Conservation (phyloP, 2,888 invertebrate species). For the Acanthosepion lycidas region DNA sequence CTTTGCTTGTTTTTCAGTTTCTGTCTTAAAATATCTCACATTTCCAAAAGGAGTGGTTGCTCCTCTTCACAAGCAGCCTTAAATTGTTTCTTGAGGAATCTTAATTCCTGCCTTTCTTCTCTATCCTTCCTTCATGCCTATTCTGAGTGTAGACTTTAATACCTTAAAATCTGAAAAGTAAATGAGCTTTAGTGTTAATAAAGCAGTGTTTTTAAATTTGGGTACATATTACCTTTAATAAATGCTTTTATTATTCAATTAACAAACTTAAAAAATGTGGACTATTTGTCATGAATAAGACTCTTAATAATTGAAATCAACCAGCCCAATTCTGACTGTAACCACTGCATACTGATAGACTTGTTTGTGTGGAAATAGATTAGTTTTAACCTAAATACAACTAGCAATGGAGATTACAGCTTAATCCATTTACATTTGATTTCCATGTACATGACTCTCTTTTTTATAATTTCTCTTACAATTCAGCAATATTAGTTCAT, state of each 20-base stretch:
- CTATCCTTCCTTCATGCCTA: too few relatives aligned
- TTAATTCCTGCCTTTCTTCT: too few relatives aligned
- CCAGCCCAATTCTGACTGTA: not conserved
- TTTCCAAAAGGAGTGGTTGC: too few relatives aligned
- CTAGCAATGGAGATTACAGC: constrained; percentile 1
- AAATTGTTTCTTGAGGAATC: too few relatives aligned
- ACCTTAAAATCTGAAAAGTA: not conserved
- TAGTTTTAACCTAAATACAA: constrained; percentile 37
- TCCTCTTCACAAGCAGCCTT: too few relatives aligned
- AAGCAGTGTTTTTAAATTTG: not conserved
- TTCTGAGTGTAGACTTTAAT: too few relatives aligned
- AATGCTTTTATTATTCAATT: too few relatives aligned
- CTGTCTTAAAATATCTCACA: too few relatives aligned
- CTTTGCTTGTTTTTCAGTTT: too few relatives aligned
- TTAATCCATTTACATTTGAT: constrained; percentile 11
- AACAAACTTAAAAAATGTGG: not conserved
- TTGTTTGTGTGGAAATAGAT: constrained; percentile 15
- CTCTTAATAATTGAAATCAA: not conserved
- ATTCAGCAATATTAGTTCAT: not conserved
- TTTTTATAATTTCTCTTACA: not conserved
- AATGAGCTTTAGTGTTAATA: not conserved
- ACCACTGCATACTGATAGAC: not conserved
- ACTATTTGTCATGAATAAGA: not conserved
- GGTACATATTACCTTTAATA: too few relatives aligned
- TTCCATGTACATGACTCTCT: not conserved